Conservation (phyloP, 1,140 invertebrate genomes). For the Dryas iulia region DNA sequence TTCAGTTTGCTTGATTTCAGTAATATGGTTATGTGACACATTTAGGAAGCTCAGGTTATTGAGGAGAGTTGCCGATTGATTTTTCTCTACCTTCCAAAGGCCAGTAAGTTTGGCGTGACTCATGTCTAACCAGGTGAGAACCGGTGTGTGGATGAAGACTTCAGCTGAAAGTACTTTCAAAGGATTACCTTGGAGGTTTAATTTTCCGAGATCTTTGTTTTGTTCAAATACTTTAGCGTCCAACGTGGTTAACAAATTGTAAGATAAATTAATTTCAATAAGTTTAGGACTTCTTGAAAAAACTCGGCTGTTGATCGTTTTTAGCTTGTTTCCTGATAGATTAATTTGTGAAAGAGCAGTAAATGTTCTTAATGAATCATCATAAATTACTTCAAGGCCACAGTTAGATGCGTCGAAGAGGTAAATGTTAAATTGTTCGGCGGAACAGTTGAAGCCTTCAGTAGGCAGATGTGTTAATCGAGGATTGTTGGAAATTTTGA, state of each 20-base stretch:
- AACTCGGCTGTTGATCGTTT: conserved; percentile 72
- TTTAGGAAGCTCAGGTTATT: conserved; percentile 80
- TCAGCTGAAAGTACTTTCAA: conserved; percentile 83
- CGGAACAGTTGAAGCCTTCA: conserved; percentile 80
- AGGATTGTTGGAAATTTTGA: conserved; percentile 85
- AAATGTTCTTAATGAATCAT: conserved; percentile 84
- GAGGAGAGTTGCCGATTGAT: conserved; percentile 64
- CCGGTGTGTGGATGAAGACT: conserved; percentile 82
- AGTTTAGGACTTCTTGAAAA: conserved; percentile 81
- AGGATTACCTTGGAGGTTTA: conserved; percentile 86
- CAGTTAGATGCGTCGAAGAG: conserved; percentile 86
- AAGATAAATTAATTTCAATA: conserved; percentile 85
- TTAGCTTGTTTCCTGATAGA: conserved; percentile 83
- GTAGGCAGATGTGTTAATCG: conserved; percentile 82
- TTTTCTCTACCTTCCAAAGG: conserved; percentile 82
- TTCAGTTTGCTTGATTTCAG: conserved; percentile 79
- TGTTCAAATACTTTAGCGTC: conserved; percentile 83
- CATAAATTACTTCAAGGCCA: conserved; percentile 82
- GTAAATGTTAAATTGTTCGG: conserved; percentile 83
- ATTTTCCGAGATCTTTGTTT: conserved; percentile 82
- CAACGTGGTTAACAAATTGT: conserved; percentile 82
- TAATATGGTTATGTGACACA: conserved; percentile 81
- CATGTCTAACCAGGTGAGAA: conserved; percentile 80
- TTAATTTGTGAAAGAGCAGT: conserved; percentile 83
- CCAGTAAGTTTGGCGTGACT: conserved; percentile 83